phyloP scores from a whole-genome alignment of 2,888 invertebrate genomes.

The Anoncus sp. region DNA sequence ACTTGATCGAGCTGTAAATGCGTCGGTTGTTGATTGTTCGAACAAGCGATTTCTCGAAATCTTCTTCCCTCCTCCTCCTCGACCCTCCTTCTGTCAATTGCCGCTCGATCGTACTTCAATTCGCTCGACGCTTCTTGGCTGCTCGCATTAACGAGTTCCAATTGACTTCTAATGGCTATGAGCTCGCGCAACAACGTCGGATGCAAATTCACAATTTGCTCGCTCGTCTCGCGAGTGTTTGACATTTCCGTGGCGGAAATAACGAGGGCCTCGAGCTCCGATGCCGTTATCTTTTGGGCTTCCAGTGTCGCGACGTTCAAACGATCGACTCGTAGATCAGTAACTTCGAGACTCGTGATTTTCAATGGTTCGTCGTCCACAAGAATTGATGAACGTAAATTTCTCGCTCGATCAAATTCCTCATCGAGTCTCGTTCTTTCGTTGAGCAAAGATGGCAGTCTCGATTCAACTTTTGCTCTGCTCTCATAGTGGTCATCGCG shows the following conservation, averaged over 20 bases:
- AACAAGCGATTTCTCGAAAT: slow-evolving; percentile 26
- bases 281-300: slow-evolving; percentile 91
- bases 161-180: slow-evolving; percentile 79
- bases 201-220: slow-evolving; percentile 87
- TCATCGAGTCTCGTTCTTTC: slow-evolving; percentile 62
- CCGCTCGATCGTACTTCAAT: no score
- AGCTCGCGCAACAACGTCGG: slow-evolving; percentile 78
- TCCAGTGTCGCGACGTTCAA: slow-evolving; percentile 91
- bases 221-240: slow-evolving; percentile 88
- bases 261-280: slow-evolving; percentile 91
- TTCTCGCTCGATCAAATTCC: slow-evolving; percentile 65
- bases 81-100: no score
- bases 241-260: slow-evolving; percentile 90
- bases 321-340: slow-evolving; percentile 91
- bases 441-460: slow-evolving; percentile 52
- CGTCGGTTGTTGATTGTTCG: slow-evolving; percentile 25
- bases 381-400: slow-evolving; percentile 69
- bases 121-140: slow-evolving; percentile 64
- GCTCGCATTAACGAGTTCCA: slow-evolving; percentile 73
- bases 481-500: slow-evolving; percentile 60
- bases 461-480: slow-evolving; percentile 55
- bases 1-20: slow-evolving; percentile 61
- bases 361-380: slow-evolving; percentile 80
- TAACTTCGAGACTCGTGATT: slow-evolving; percentile 88
- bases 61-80: slow-evolving; percentile 21